phyloP scores from a whole-genome alignment of 2,888 invertebrate species.

The Orthonevra nobilis region DNA sequence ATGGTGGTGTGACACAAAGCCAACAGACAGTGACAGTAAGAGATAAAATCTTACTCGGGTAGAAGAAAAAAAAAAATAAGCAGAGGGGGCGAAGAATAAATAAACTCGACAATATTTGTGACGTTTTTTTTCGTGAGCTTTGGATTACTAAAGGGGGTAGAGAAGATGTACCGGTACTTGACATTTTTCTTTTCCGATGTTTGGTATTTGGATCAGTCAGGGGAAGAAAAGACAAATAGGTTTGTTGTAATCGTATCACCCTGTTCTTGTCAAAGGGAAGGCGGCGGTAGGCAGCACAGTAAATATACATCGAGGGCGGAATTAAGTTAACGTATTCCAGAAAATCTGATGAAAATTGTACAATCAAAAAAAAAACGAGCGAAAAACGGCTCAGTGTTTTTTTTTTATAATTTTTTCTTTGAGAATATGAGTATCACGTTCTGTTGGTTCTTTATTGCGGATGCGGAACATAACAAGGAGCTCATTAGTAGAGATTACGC shows the following conservation, averaged over 20 bases:
- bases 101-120: slow-evolving; percentile 65
- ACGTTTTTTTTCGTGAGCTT: slow-evolving; percentile 54
- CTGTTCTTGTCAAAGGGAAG: slow-evolving; percentile 7
- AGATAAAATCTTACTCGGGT: slow-evolving; percentile 47
- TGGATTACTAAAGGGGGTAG: slow-evolving; percentile 37
- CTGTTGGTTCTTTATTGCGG: slow-evolving; percentile 20
- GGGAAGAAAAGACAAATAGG: slow-evolving; percentile 44
- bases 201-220: slow-evolving; percentile 61
- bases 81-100: slow-evolving; percentile 57
- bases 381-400: slow-evolving; percentile 41
- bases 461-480: slow-evolving; percentile 45
- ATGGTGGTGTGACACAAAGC: slow-evolving; percentile 40
- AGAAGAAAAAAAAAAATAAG: neutral
- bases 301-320: slow-evolving; percentile 59
- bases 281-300: slow-evolving; percentile 21
- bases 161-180: slow-evolving; percentile 35
- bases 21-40: slow-evolving; percentile 39
- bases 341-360: slow-evolving; percentile 55
- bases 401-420: slow-evolving; percentile 33
- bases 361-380: neutral
- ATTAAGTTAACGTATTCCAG: slow-evolving; percentile 60
- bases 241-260: slow-evolving; percentile 55
- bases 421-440: slow-evolving; percentile 62
- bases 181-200: slow-evolving; percentile 57
- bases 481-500: slow-evolving; percentile 59